A percentile compares a stretch with the other conserved stretches of the same genome.
Conservation (phyloP, 2,888 invertebrate genomes). For the Priapulus caudatus region DNA sequence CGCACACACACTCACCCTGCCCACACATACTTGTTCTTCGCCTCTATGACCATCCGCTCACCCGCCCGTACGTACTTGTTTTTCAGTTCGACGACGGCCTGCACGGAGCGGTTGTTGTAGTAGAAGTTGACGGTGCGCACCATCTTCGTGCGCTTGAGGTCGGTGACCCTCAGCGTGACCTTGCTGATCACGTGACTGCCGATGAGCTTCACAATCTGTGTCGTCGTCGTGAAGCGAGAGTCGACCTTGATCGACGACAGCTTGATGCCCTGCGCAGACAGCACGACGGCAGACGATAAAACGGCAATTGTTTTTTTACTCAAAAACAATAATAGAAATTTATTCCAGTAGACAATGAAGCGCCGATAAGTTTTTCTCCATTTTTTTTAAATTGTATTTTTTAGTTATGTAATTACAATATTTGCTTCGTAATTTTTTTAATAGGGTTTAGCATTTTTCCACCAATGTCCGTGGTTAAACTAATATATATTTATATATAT, state of each 20-base stretch:
- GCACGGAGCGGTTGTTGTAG: constrained; percentile 84
- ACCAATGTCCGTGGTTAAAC: too few species aligned
- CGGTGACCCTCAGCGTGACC: constrained; percentile 80
- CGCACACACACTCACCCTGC: too few species aligned
- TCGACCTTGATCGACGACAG: constrained; percentile 85
- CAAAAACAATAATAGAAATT: not conserved
- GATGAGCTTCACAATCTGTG: constrained; percentile 89
- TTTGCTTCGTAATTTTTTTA: too few species aligned
- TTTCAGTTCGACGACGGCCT: constrained; percentile 92
- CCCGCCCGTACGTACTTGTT: too few species aligned
- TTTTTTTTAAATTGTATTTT: too few species aligned
- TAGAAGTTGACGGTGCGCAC: constrained; percentile 76
- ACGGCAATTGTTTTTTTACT: not conserved
- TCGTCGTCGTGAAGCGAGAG: constrained; percentile 93
- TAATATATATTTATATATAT: too few species aligned
- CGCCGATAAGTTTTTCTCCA: constrained; percentile 23
- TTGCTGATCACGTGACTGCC: constrained; percentile 91
- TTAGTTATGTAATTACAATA: too few species aligned
- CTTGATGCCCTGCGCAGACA: constrained; percentile 63
- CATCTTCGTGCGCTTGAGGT: constrained; percentile 93
- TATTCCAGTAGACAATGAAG: constrained; percentile 14
- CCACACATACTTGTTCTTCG: too few species aligned
- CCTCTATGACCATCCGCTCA: too few species aligned
- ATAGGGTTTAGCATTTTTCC: too few species aligned
- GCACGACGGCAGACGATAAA: not conserved